Base-by-base conservation (phyloP, 1,140 invertebrate genomes). In the Parasteatoda tepidariorum region DNA sequence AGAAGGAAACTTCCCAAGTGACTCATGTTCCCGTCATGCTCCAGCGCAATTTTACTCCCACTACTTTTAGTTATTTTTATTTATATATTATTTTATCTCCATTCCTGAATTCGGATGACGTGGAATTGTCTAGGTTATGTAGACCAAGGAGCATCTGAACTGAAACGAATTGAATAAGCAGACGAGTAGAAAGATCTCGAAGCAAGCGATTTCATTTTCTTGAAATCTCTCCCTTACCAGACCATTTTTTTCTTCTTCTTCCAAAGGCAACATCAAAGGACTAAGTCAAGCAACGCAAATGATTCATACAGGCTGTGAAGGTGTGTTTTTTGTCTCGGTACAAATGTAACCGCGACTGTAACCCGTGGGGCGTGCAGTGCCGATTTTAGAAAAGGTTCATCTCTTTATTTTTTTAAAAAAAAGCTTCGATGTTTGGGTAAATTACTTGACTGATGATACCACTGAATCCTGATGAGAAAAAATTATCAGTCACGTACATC, bases 261-360 rank as follows among this genome's bases (percentile, higher is more conserved):
- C 38, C 38, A 48, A 13, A 48, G 38, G 38, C 38, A 48, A 48
- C 38, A 48, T 48, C 38, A 48, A 48, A 48, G 18, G 38, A 48
- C 22, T 26, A 54, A 57, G 48, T 33, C 68, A 71, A 71, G 41
- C 68, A 71, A 15, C 55, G 22, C 68, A 30, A 71, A 71, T 71
- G 68, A 33, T 26, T 71, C 68, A 71, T n/a, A n/a, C 34, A 26
- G 7, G 22, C 15, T 1, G n/a, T 26, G 6, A 3, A 7, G 11
- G 9, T 26, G 13, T 30, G 18, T n/a, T 28, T 68, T 3, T 68
- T 68, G n/a, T n/a, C n/a, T 11, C 22, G 13, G 18, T 48, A 34
- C 33, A 26, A 68, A 38, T 38, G 34, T 68, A 68, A 68, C 66
- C 38, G 66, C 38, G 66, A 68, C 66, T 34, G 38, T 34, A 68